Percentiles rank a stretch among this genome's conserved stretches.
Evolutionary conservation across 2,113 vertebrate species (phyloP).

Genomic region (Glaucidium brasilianum): DNA sequence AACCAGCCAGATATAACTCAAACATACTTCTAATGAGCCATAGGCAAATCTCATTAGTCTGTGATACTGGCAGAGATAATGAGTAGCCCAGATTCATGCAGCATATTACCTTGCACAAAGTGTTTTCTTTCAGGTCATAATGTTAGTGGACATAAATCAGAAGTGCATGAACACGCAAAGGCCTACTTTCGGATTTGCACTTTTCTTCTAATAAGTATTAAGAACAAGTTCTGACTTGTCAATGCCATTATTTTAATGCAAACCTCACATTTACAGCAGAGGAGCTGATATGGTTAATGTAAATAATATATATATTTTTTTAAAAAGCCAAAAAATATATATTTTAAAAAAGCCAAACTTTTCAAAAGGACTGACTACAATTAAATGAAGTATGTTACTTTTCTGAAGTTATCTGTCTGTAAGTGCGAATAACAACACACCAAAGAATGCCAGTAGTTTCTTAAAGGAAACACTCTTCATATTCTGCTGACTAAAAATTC

Average conservation of each 20-base stretch:
- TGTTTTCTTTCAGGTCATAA: neutral
- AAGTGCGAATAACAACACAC: neutral
- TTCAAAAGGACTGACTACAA: neutral
- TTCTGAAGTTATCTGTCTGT: neutral
- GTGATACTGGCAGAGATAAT: slow-evolving; percentile 15
- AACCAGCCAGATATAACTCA: neutral
- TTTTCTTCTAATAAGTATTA: neutral
- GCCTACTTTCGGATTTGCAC: neutral
- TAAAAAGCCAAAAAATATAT: neutral
- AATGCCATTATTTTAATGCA: neutral
- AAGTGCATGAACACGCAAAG: neutral
- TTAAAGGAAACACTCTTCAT: neutral
- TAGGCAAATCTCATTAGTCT: slow-evolving; percentile 52
- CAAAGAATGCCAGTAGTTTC: neutral
- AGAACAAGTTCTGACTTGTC: neutral
- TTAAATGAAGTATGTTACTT: neutral
- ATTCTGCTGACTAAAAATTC: neutral
- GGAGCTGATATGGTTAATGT: neutral
- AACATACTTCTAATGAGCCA: slow-evolving; percentile 27
- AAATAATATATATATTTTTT: neutral
- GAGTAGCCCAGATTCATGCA: neutral
- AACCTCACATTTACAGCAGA: neutral
- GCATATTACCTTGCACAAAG: neutral
- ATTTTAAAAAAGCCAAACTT: neutral
- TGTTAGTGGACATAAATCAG: neutral